Evolutionary conservation across 2,113 vertebrate species (phyloP).

Genomic region (Pica pica): DNA sequence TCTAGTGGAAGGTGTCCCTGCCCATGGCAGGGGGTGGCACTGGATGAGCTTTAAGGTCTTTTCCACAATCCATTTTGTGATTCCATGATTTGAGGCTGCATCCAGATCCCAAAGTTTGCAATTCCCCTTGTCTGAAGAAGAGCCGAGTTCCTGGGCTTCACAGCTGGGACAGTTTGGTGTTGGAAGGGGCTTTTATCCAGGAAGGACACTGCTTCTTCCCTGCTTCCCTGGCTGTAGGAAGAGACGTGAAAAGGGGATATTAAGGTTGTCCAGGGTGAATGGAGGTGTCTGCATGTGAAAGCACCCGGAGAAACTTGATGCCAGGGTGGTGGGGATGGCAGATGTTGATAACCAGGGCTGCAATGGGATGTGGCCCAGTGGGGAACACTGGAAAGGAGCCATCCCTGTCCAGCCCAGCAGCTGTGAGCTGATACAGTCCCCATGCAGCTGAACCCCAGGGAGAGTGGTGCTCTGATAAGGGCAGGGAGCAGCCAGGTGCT

Average conservation of each 20-base stretch:
- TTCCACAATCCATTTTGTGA: background rate
- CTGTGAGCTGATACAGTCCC: background rate
- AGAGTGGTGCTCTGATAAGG: background rate
- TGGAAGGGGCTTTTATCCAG: background rate
- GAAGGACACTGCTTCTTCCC: background rate
- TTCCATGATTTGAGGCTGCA: background rate
- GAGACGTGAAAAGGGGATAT: background rate
- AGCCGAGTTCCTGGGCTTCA: background rate
- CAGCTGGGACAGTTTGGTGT: background rate
- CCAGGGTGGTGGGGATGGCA: background rate
- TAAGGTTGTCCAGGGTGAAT: background rate
- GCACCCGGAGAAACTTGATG: background rate
- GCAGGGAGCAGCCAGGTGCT: background rate
- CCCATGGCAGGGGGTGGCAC: background rate
- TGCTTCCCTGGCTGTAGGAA: background rate
- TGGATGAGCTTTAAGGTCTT: background rate
- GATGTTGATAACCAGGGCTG: background rate
- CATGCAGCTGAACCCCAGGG: fast-evolving
- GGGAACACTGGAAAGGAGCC: background rate
- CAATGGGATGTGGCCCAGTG: fast-evolving
- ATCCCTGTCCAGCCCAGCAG: background rate
- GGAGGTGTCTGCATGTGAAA: background rate
- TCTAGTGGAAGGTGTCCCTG: background rate
- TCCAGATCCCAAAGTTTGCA: background rate
- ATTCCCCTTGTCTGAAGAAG: background rate